These are phyloP conservation scores for Drosophila picticornis DNA, from an alignment of 2,888 invertebrate species.

Conservation along the genomic window DNA sequence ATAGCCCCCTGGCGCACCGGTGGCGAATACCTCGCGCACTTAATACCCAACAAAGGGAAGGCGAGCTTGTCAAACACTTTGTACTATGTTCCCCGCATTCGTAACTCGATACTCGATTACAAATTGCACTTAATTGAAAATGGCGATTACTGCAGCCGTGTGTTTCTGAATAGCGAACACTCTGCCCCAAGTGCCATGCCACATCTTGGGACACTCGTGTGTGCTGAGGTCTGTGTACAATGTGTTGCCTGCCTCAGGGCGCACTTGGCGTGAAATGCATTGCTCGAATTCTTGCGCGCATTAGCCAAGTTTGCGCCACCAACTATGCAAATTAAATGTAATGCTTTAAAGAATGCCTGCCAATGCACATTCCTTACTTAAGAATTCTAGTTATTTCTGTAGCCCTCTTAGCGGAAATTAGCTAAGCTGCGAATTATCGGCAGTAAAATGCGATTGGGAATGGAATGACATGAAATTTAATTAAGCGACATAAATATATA, in stretches of 20 bases:
- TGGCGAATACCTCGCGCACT: slow-evolving; percentile 7
- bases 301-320: slow-evolving; percentile 47
- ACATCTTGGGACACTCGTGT: not conserved
- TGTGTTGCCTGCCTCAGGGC: slow-evolving; percentile 46
- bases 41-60: slow-evolving; percentile 28
- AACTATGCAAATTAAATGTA: slow-evolving; percentile 60
- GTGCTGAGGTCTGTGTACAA: slow-evolving; percentile 11
- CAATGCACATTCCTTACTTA: slow-evolving; percentile 59
- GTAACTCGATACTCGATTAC: slow-evolving; percentile 81
- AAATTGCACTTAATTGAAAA: slow-evolving; percentile 83
- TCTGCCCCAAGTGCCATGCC: not conserved
- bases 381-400: slow-evolving; percentile 29
- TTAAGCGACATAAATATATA: slow-evolving; percentile 2
- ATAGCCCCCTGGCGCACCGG: not conserved
- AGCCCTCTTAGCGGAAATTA: slow-evolving; percentile 6
- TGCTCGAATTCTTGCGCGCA: slow-evolving; percentile 67
- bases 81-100: slow-evolving; percentile 36
- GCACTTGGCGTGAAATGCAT: slow-evolving; percentile 44
- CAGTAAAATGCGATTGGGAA: slow-evolving; percentile 7
- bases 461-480: not conserved
- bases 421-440: slow-evolving; percentile 8
- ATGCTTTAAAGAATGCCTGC: slow-evolving; percentile 60
- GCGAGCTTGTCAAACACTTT: slow-evolving; percentile 55
- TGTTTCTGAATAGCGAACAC: slow-evolving; percentile 38
- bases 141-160: slow-evolving; percentile 69